Evolutionary conservation across 1,140 invertebrate genomes (phyloP).

Genomic region (Euwallacea similis): DNA sequence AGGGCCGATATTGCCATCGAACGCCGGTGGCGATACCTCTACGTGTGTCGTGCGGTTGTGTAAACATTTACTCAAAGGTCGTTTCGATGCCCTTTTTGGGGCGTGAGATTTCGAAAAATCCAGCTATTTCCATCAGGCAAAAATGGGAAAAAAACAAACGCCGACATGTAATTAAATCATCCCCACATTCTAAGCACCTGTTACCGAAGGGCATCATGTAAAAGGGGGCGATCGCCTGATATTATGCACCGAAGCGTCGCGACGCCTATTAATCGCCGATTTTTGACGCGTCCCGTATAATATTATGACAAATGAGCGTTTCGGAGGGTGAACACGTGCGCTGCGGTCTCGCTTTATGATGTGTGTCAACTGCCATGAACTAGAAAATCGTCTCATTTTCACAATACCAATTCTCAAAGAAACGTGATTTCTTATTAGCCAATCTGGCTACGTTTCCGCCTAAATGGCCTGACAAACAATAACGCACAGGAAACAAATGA

Average conservation of each 20-base stretch:
- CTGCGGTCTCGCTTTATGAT: neutral
- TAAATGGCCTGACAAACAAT: too few relatives aligned
- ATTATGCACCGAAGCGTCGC: conserved; percentile 28
- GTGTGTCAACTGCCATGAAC: too few relatives aligned
- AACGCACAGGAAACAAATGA: too few relatives aligned
- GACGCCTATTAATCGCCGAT: conserved; percentile 32
- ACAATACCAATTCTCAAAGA: too few relatives aligned
- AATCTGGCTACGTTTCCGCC: too few relatives aligned
- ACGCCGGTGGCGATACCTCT: conserved; percentile 2
- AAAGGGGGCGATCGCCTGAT: conserved; percentile 23
- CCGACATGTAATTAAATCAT: neutral
- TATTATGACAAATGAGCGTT: conserved; percentile 30
- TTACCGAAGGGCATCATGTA: conserved; percentile 1
- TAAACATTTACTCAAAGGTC: conserved; percentile 26
- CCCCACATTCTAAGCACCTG: conserved; percentile 11
- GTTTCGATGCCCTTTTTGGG: conserved; percentile 1
- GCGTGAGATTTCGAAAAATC: neutral
- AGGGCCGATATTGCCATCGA: conserved; percentile 15
- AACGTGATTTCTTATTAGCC: too few relatives aligned
- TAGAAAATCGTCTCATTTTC: too few relatives aligned
- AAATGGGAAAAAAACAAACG: neutral
- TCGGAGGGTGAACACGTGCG: conserved; percentile 16
- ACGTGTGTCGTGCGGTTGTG: conserved; percentile 20
- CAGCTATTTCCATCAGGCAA: neutral
- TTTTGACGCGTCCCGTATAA: conserved; percentile 32